phyloP scores from a whole-genome alignment of 2,113 vertebrate species.

The Rhinogobius similis region DNA sequence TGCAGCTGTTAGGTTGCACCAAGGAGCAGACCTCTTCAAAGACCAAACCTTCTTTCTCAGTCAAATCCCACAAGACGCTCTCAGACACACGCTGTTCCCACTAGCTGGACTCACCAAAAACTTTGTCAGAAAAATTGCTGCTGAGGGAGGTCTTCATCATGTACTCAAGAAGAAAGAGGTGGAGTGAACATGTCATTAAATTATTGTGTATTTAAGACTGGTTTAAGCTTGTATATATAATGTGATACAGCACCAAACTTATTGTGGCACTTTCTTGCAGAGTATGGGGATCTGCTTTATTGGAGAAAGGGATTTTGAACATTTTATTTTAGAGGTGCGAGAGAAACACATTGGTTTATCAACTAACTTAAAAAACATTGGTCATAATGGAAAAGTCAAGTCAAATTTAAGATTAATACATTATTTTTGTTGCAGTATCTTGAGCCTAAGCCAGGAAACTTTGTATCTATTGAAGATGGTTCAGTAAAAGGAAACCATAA shows the following conservation, averaged over 20 bases:
- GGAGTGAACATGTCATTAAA: neutral
- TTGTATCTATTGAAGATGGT: constrained; percentile 90
- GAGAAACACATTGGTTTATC: neutral
- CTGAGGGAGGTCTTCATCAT: constrained; percentile 86
- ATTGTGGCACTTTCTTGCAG: constrained; percentile 61
- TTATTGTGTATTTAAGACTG: neutral
- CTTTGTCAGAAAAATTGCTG: constrained; percentile 92
- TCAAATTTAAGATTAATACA: neutral
- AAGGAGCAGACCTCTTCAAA: constrained; percentile 88
- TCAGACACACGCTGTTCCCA: constrained; percentile 90
- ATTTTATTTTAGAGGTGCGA: constrained; percentile 90
- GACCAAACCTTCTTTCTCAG: constrained; percentile 99
- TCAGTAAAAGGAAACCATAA: constrained; percentile 86
- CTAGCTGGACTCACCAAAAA: constrained; percentile 92
- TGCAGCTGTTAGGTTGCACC: constrained; percentile 84
- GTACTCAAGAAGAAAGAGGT: constrained; percentile 95
- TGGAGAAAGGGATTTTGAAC: constrained; percentile 91
- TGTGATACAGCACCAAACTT: neutral
- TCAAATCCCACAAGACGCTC: constrained; percentile 90
- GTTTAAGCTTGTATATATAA: neutral
- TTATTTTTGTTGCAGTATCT: constrained; percentile 81
- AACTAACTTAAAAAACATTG: neutral
- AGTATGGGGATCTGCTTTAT: constrained; percentile 98
- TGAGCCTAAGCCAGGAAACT: constrained; percentile 87
- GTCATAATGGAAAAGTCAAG: neutral